Base-by-base conservation (phyloP, 2,113 vertebrate species). In the Scalopus aquaticus region DNA sequence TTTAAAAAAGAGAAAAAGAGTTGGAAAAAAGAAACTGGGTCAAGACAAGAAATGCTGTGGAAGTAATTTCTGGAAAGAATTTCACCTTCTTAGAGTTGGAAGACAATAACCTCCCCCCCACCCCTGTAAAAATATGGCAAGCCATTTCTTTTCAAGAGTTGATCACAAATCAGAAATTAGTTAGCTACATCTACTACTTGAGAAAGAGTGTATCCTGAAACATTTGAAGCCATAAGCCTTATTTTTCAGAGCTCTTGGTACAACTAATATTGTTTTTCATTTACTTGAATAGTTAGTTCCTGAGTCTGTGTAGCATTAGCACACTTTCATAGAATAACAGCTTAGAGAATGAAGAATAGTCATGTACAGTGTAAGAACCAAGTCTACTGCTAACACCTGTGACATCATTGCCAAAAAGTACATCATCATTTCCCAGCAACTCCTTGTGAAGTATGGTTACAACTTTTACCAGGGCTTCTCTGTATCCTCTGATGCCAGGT, bases 31-130 rank as follows among this genome's bases (percentile, higher is more conserved):
- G 56, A 80, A 46, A 24, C 17, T 54, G 19, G 39, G 39, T 94
- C 13, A 77, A 92, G 46, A 83, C 62, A 67, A 78, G 46, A 74
- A 96, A 62, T 79, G 9, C 19, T 2, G 1, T 24, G 5, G 49
- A 81, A 86, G 2, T 42, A 67, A 90, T 51, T 95, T 85, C 46
- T 89, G n/a, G 72, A 81, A 88, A 89, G 32, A 69, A 89, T 93
- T 88, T 79, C n/a, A 89, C 49, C 30, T 79, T 19, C 28, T 74
- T 78, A 51, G n/a, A 74, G 49, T 13, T 78, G 10, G 49, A 85
- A 95, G 67, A 46, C 15, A 73, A 62, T 82, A 42, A 32, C 65
- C 10, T 5, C 15, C 13, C 6, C 3, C 13, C 16, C 6, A 5
- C 32, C 1, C 4, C 69, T 5, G 0, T 26, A 39, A 87, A 93